These are phyloP conservation scores for Anaspis maculata DNA, from an alignment of 2,888 invertebrate genomes.

Conservation along the genomic window DNA sequence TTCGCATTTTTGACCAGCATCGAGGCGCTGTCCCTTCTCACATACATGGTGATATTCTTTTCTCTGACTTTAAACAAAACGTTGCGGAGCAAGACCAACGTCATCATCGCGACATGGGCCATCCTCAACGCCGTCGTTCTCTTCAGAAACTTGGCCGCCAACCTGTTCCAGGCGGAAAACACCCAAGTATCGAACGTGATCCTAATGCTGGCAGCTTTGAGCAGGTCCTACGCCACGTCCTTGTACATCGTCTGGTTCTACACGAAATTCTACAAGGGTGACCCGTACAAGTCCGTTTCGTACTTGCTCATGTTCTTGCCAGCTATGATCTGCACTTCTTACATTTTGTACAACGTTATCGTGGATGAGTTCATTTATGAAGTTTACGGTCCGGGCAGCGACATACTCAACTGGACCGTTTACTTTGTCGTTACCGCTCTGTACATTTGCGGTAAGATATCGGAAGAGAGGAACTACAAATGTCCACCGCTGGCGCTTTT, in stretches of 20 bases:
- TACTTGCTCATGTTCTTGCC: constrained; percentile 5
- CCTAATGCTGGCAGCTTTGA: not conserved
- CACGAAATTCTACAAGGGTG: constrained; percentile 4
- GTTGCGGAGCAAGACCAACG: constrained; percentile 8
- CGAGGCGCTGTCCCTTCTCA: constrained; percentile 7
- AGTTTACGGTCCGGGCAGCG: constrained; percentile 9
- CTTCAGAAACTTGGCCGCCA: not conserved
- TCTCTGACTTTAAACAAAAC: constrained; percentile 6
- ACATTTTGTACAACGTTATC: constrained; percentile 7
- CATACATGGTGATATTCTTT: constrained; percentile 6
- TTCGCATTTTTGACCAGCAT: constrained; percentile 9
- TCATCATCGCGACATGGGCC: constrained; percentile 10
- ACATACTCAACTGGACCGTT: constrained; percentile 6
- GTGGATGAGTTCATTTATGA: constrained; percentile 8
- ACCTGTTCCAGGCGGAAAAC: too few relatives aligned
- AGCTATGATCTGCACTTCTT: constrained; percentile 2
- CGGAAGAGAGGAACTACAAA: constrained; percentile 1
- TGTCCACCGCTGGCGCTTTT: constrained; percentile 5
- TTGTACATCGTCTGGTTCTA: constrained; percentile 8
- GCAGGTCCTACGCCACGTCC: constrained; percentile 8
- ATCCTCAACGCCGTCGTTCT: constrained; percentile 6
- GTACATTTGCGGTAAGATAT: constrained; percentile 6
- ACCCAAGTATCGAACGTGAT: not conserved
- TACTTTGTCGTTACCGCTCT: constrained; percentile 7
- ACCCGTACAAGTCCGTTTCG: constrained; percentile 1